Percentiles rank a stretch among this genome's conserved stretches.
Evolutionary conservation across 2,113 vertebrate species (phyloP).

Genomic region (Anas platyrhynchos): DNA sequence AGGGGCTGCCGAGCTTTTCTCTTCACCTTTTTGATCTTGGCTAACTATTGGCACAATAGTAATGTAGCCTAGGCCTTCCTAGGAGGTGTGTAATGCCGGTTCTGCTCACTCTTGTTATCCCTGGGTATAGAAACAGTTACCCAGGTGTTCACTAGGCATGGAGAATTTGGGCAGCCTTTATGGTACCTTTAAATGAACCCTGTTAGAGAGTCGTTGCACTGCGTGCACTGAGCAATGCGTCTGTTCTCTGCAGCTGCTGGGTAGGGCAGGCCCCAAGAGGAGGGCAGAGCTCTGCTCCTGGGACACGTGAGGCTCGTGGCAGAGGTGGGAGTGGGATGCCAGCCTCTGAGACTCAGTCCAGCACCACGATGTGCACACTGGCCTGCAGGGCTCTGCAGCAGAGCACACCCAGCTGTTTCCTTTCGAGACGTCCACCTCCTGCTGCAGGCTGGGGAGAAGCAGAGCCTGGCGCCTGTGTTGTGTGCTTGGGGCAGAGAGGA

Average conservation of each 20-base stretch:
- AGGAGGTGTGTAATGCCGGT: background rate
- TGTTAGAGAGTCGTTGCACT: background rate
- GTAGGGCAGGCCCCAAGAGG: background rate
- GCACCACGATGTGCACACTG: background rate
- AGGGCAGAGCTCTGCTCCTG: background rate
- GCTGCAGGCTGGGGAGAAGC: rapidly evolving
- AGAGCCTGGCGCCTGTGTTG: background rate
- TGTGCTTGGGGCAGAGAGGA: background rate
- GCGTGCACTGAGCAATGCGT: background rate
- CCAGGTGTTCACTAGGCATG: background rate
- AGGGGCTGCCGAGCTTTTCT: slow-evolving; percentile 25
- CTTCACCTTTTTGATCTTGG: slow-evolving; percentile 24
- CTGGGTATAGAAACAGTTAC: background rate
- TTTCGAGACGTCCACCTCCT: background rate
- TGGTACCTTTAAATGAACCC: background rate
- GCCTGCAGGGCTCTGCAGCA: background rate
- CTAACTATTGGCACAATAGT: slow-evolving; percentile 17
- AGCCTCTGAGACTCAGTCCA: background rate
- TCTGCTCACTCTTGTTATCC: slow-evolving; percentile 12
- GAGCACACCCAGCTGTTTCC: background rate
- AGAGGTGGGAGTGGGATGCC: background rate
- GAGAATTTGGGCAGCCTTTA: background rate
- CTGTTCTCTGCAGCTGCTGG: background rate
- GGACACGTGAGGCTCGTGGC: background rate
- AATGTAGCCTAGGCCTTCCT: background rate